A percentile compares a stretch with the other conserved stretches of the same genome.
Conservation (phyloP, 2,888 invertebrate species). For the Pristionchus arcanus region DNA sequence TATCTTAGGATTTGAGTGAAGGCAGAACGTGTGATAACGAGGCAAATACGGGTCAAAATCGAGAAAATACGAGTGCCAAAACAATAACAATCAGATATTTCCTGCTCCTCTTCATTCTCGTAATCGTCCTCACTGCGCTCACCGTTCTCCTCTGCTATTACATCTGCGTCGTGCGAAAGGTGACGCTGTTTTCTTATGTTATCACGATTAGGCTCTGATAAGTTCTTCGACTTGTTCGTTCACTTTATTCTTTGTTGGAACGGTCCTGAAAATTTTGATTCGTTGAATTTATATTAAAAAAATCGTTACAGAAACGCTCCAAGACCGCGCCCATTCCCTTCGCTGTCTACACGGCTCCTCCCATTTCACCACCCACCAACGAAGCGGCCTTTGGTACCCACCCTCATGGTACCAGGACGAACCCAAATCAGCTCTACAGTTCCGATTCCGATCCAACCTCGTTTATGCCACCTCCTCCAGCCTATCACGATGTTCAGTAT, state of each 20-base stretch:
- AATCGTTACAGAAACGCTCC: background rate
- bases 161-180: slow-evolving; percentile 21
- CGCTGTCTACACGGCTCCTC: background rate
- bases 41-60: no score
- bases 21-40: no score
- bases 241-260: background rate
- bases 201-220: no score
- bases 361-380: background rate
- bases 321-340: background rate
- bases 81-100: background rate
- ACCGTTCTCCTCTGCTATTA: background rate
- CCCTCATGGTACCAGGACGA: background rate
- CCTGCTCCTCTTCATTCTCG: background rate
- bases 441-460: background rate
- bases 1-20: no score
- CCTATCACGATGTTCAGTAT: slow-evolving; percentile 7
- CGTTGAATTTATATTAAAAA: background rate
- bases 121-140: background rate
- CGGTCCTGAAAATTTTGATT: background rate
- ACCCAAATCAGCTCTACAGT: background rate
- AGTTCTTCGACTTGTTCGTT: no score
- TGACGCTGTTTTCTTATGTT: no score
- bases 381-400: background rate
- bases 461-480: background rate
- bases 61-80: background rate